phyloP scores from a whole-genome alignment of 2,888 invertebrate species.

The Stictocephala bisonia region DNA sequence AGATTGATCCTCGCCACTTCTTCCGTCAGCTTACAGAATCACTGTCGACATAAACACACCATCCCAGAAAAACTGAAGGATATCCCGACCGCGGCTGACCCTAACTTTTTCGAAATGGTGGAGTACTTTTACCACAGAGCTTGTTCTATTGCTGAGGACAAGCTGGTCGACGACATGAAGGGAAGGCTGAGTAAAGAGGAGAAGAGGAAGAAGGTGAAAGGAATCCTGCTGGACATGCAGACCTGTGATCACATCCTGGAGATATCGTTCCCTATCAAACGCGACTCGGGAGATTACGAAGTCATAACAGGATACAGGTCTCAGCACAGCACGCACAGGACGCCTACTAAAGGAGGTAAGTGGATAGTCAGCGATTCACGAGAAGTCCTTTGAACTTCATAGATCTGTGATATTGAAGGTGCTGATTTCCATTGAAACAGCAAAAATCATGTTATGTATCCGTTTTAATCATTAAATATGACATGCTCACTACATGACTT shows the following conservation, averaged over 20 bases:
- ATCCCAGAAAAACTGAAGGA: constrained; percentile 86
- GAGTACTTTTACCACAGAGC: constrained; percentile 98
- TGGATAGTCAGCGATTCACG: too few species aligned
- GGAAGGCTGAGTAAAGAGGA: constrained; percentile 80
- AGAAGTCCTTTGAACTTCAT: too few species aligned
- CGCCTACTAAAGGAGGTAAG: constrained; percentile 98
- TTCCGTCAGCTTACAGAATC: too few species aligned
- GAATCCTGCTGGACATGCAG: constrained; percentile 95
- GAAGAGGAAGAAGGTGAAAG: constrained; percentile 92
- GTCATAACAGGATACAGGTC: constrained; percentile 97
- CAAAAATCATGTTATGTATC: too few species aligned
- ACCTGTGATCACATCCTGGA: constrained; percentile 95
- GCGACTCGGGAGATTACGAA: constrained; percentile 97
- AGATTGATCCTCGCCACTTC: too few species aligned
- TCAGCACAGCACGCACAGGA: constrained; percentile 96
- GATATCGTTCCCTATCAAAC: constrained; percentile 92
- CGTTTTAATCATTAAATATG: too few species aligned
- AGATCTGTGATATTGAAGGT: too few species aligned
- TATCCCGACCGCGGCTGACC: constrained; percentile 81
- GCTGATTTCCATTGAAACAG: too few species aligned
- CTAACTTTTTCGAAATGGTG: constrained; percentile 96
- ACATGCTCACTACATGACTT: too few species aligned
- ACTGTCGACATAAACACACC: constrained; percentile 71
- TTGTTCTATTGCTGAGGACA: constrained; percentile 87
- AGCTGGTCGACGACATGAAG: constrained; percentile 89